Evolutionary conservation across 2,888 invertebrate species (phyloP).

Genomic region (Drosophila nr. medialis): DNA sequence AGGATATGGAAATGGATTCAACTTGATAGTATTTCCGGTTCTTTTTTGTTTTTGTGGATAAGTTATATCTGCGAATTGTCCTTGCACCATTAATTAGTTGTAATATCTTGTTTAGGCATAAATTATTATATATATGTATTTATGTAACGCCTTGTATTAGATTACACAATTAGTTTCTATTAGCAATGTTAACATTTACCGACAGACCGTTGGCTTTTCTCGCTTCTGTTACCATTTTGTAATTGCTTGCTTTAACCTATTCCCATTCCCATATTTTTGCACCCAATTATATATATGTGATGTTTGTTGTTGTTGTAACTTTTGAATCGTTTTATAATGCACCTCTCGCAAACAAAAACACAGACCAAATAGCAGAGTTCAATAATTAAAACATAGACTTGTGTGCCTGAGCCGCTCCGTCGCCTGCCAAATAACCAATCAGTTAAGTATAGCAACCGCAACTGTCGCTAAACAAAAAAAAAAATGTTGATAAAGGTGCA

Average conservation of each 20-base stretch:
- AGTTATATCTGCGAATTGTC: conserved; percentile 22
- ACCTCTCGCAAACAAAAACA: conserved; percentile 1
- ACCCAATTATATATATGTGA: conserved; percentile 21
- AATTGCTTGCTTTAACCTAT: background rate
- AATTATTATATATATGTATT: conserved; percentile 21
- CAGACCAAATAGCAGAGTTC: conserved; percentile 23
- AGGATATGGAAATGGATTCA: conserved; percentile 29
- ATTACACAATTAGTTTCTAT: conserved; percentile 44
- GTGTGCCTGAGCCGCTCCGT: conserved; percentile 29
- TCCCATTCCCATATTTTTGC: conserved; percentile 5
- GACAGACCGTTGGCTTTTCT: conserved; percentile 30
- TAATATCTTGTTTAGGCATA: conserved; percentile 40
- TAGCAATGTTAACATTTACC: conserved; percentile 35
- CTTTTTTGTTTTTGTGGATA: conserved; percentile 6
- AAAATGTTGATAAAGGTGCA: conserved; percentile 1
- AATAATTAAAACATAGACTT: conserved; percentile 13
- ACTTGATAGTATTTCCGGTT: conserved; percentile 17
- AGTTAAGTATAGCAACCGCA: conserved; percentile 21
- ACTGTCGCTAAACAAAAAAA: conserved; percentile 1
- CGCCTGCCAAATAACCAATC: conserved; percentile 5
- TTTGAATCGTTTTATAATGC: conserved; percentile 21
- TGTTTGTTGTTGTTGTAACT: conserved; percentile 41
- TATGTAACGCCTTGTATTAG: conserved; percentile 28
- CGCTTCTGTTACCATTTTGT: conserved; percentile 24
- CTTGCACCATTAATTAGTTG: conserved; percentile 38